Percentiles rank a stretch among this genome's conserved stretches.
Evolutionary conservation across 1,140 invertebrate species (phyloP).

Genomic region (Drosophila parabipectinata): DNA sequence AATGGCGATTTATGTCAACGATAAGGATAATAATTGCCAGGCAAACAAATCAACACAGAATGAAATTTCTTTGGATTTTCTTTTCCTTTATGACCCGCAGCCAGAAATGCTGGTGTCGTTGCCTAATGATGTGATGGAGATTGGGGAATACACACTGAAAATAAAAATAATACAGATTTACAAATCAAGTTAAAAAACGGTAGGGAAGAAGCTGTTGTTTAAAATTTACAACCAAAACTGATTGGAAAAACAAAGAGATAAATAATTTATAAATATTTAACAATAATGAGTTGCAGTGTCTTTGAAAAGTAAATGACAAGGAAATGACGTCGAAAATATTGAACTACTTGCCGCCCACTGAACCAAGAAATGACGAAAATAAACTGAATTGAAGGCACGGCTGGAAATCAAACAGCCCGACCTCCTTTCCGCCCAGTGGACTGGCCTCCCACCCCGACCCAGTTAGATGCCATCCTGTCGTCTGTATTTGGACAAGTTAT

Average conservation of each 20-base stretch:
- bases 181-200: neutral
- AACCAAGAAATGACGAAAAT: slow-evolving; percentile 67
- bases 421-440: neutral
- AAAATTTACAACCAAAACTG: no score
- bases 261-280: neutral
- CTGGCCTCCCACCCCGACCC: neutral
- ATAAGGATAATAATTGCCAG: slow-evolving; percentile 77
- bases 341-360: slow-evolving; percentile 64
- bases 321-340: slow-evolving; percentile 71
- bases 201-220: neutral
- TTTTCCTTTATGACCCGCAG: slow-evolving; percentile 17
- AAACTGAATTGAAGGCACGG: slow-evolving; percentile 11
- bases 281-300: neutral
- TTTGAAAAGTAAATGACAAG: slow-evolving; percentile 50
- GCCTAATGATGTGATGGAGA: slow-evolving; percentile 69
- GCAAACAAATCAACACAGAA: slow-evolving; percentile 68
- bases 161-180: neutral
- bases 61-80: slow-evolving; percentile 45
- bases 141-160: slow-evolving; percentile 29
- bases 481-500: slow-evolving; percentile 74
- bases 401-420: slow-evolving; percentile 58
- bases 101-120: slow-evolving; percentile 34
- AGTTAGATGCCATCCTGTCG: neutral
- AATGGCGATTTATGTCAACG: slow-evolving; percentile 79
- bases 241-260: neutral